Evolutionary conservation across 2,888 invertebrate species (phyloP).

Genomic region (Mesorhabditis spiculigera): DNA sequence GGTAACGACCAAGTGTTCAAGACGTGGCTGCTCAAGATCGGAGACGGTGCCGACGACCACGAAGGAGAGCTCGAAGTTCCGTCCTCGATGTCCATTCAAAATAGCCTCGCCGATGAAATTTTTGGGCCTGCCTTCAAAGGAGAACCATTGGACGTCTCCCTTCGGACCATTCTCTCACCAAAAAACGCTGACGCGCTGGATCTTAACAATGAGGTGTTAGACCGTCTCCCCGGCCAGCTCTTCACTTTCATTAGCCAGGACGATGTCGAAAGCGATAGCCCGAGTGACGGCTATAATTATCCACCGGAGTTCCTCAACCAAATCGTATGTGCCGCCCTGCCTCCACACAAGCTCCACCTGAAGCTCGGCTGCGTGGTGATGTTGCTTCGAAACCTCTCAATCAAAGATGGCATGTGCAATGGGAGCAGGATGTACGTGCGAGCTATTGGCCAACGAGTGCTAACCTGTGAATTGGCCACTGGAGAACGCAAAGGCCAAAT

Average conservation of each 20-base stretch:
- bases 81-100: background rate
- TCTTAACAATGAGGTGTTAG: conserved; percentile 13
- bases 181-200: conserved; percentile 13
- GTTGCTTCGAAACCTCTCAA: background rate
- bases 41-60: conserved; percentile 13
- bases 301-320: conserved; percentile 12
- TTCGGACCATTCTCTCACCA: conserved; percentile 16
- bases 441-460: no score
- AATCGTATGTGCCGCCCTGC: conserved; percentile 12
- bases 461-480: conserved; percentile 6
- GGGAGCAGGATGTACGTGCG: conserved; percentile 4
- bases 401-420: conserved; percentile 9
- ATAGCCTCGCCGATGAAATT: conserved; percentile 9
- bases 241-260: no score
- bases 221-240: conserved; percentile 5
- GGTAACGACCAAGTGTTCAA: conserved; percentile 7
- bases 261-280: background rate
- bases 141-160: background rate
- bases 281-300: conserved; percentile 7
- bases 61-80: conserved; percentile 13
- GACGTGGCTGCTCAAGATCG: conserved; percentile 13
- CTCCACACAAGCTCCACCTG: conserved; percentile 10
- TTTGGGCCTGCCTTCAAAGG: conserved; percentile 10
- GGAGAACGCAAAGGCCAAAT: background rate
- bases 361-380: background rate